Conservation (phyloP, 2,888 invertebrate species). For the Polydrusus pterygomalis region DNA sequence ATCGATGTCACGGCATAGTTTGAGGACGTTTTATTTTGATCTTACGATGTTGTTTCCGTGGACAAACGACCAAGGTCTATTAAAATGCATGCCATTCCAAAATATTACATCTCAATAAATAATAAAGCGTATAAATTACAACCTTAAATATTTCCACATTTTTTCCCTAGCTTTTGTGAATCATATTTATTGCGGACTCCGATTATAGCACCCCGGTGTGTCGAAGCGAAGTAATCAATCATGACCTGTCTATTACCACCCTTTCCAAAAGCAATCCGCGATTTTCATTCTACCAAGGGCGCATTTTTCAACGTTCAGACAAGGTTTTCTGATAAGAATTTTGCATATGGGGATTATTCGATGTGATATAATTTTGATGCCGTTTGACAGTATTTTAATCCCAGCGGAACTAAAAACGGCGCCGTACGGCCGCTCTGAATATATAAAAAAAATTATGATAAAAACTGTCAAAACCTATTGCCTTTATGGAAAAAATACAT, state of each 20-base stretch:
- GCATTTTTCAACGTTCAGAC: slow-evolving; percentile 65
- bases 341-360: slow-evolving; percentile 28
- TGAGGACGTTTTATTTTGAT: no score
- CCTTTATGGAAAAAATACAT: neutral
- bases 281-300: slow-evolving; percentile 63
- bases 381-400: slow-evolving; percentile 33
- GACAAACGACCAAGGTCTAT: no score
- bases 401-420: slow-evolving; percentile 18
- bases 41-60: no score
- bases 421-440: neutral
- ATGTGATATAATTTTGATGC: slow-evolving; percentile 34
- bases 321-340: slow-evolving; percentile 30
- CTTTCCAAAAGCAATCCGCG: slow-evolving; percentile 65
- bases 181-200: slow-evolving; percentile 26
- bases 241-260: slow-evolving; percentile 64
- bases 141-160: neutral
- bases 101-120: neutral
- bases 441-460: slow-evolving; percentile 13
- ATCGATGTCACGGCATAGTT: no score
- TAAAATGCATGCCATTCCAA: no score
- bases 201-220: slow-evolving; percentile 24
- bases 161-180: slow-evolving; percentile 17
- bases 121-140: neutral
- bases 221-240: slow-evolving; percentile 42
- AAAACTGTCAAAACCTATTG: slow-evolving; percentile 7